These are phyloP conservation scores for Cheilosia variabilis DNA, from an alignment of 2,888 invertebrate species.

Conservation along the genomic window DNA sequence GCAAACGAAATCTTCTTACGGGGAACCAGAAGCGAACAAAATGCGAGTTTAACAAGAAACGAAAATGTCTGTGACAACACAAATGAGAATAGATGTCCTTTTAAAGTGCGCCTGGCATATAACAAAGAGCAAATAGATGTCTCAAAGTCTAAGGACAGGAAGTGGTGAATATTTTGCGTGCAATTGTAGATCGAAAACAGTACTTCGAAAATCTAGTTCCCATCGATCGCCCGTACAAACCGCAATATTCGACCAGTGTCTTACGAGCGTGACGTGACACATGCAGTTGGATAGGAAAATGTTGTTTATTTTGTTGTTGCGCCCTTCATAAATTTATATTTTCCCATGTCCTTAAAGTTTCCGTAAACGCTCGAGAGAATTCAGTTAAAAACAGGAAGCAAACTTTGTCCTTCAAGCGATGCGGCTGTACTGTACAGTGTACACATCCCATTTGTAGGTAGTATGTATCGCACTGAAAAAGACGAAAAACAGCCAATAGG, in stretches of 20 bases:
- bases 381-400: slow-evolving; percentile 7
- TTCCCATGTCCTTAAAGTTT: slow-evolving; percentile 33
- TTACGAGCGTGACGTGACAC: slow-evolving; percentile 11
- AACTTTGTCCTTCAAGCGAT: slow-evolving; percentile 28
- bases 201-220: neutral
- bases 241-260: slow-evolving; percentile 7
- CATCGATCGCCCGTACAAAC: neutral
- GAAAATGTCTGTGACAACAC: no score
- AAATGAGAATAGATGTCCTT: no score
- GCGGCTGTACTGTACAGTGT: slow-evolving; percentile 2
- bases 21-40: no score
- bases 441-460: no score
- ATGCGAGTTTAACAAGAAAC: neutral
- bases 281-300: slow-evolving; percentile 22
- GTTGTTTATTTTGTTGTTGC: slow-evolving; percentile 21
- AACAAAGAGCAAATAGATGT: no score
- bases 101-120: no score
- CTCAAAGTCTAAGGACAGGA: no score
- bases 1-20: no score
- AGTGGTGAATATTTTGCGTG: no score
- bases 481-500: slow-evolving; percentile 25
- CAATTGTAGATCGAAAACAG: neutral
- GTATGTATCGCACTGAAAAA: slow-evolving; percentile 1
- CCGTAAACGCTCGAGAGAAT: slow-evolving; percentile 26
- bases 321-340: slow-evolving; percentile 11